These are phyloP conservation scores for Archocentrus centrarchus DNA, from an alignment of 2,113 vertebrate genomes.

Conservation along the genomic window DNA sequence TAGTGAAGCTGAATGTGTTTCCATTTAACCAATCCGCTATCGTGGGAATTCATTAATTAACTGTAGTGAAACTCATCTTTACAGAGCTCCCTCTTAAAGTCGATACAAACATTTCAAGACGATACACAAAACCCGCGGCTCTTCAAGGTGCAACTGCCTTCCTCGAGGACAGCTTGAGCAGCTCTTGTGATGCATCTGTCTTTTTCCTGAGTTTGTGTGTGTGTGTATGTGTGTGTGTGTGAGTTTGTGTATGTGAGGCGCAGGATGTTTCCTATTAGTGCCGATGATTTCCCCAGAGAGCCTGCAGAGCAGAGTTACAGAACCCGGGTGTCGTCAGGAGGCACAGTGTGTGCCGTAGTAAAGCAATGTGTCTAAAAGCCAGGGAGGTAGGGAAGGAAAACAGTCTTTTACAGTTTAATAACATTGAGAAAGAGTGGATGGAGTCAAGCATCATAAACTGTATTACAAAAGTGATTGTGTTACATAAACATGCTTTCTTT, in stretches of 20 bases:
- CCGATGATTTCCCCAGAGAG: conserved; percentile 72
- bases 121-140: not conserved
- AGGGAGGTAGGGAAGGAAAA: conserved; percentile 63
- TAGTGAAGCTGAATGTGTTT: conserved; percentile 9
- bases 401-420: conserved; percentile 65
- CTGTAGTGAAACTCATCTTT: not conserved
- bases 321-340: conserved; percentile 74
- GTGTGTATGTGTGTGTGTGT: not conserved
- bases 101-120: not conserved
- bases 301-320: conserved; percentile 56
- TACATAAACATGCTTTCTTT: conserved; percentile 60
- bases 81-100: not conserved
- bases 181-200: not conserved
- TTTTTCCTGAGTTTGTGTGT: not conserved
- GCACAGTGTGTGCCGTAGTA: conserved; percentile 60
- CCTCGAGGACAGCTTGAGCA: conserved; percentile 22
- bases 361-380: conserved; percentile 64
- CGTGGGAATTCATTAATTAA: not conserved
- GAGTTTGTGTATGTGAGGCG: conserved; percentile 1
- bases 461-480: conserved; percentile 60
- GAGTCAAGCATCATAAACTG: conserved; percentile 60
- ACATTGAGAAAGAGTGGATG: conserved; percentile 67
- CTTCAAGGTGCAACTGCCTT: not conserved
- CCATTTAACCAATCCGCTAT: not conserved
- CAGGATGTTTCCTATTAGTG: conserved; percentile 79